Conservation (phyloP, 2,888 invertebrate species). For the Diadegma fenestrale region DNA sequence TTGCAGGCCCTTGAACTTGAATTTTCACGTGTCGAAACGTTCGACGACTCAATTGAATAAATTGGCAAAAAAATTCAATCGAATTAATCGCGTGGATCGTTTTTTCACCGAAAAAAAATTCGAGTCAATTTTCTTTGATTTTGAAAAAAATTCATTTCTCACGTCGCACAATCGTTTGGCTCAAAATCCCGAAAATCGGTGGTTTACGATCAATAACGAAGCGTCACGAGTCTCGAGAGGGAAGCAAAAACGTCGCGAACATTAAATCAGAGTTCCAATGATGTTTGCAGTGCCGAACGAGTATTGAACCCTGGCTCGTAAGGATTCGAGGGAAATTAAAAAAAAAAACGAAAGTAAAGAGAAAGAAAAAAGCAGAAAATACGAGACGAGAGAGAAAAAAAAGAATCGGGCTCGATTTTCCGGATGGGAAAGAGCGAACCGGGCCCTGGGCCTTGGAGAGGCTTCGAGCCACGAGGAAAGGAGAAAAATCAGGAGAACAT, state of each 20-base stretch:
- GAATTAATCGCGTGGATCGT: neutral
- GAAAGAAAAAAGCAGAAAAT: conserved; percentile 37
- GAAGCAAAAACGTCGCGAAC: conserved; percentile 6
- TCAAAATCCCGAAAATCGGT: neutral
- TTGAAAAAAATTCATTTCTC: neutral
- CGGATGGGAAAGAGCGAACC: conserved; percentile 64
- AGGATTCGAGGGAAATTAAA: conserved; percentile 72
- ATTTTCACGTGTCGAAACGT: neutral
- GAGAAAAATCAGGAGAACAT: conserved; percentile 6
- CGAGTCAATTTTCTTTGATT: neutral
- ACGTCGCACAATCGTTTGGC: neutral
- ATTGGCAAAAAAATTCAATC: too few relatives aligned
- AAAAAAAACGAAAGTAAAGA: neutral
- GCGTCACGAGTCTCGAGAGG: conserved; percentile 19
- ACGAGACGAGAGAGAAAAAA: conserved; percentile 68
- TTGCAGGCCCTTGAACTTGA: conserved; percentile 20
- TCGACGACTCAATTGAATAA: too few relatives aligned
- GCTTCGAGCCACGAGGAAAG: conserved; percentile 73
- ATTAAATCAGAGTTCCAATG: conserved; percentile 56
- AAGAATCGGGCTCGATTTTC: conserved; percentile 51
- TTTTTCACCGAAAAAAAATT: neutral
- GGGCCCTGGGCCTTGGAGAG: conserved; percentile 66
- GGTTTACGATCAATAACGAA: conserved; percentile 16
- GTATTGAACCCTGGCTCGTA: conserved; percentile 74
- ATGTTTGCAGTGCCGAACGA: conserved; percentile 78